A percentile compares a stretch with the other conserved stretches of the same genome.
Evolutionary conservation across 2,888 invertebrate species (phyloP).

Genomic region (Tiliacea aurago): DNA sequence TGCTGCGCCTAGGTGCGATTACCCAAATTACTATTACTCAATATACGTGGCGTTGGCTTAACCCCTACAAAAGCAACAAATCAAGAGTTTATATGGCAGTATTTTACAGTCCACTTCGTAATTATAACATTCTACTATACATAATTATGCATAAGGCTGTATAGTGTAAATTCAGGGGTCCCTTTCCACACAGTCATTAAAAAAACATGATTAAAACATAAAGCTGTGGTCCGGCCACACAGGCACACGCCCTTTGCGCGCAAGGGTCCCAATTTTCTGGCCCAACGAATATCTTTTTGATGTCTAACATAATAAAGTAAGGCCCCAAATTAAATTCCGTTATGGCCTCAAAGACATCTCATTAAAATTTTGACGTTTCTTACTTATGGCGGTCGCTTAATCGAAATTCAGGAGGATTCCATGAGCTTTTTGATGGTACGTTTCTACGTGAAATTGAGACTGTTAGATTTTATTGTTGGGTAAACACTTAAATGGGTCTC

Average conservation of each 20-base stretch:
- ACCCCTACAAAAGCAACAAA: neutral
- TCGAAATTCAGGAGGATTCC: conserved; percentile 49
- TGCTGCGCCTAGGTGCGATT: too few relatives aligned
- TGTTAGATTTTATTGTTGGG: conserved; percentile 6
- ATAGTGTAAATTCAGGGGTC: conserved; percentile 30
- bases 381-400: conserved; percentile 44
- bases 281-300: conserved; percentile 71
- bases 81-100: neutral
- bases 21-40: neutral
- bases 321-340: conserved; percentile 67
- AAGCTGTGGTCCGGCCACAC: conserved; percentile 39
- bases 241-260: conserved; percentile 29
- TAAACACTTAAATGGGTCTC: neutral
- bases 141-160: conserved; percentile 12
- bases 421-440: conserved; percentile 4
- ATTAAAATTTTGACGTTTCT: conserved; percentile 66
- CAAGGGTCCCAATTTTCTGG: conserved; percentile 72
- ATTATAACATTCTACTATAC: conserved; percentile 22
- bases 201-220: conserved; percentile 58
- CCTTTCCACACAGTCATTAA: conserved; percentile 44
- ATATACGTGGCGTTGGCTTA: neutral
- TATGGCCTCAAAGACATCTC: conserved; percentile 64
- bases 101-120: conserved; percentile 1
- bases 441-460: conserved; percentile 26
- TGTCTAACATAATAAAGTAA: conserved; percentile 69